Conservation (phyloP, 2,113 vertebrate species). For the Prolemur simus region DNA sequence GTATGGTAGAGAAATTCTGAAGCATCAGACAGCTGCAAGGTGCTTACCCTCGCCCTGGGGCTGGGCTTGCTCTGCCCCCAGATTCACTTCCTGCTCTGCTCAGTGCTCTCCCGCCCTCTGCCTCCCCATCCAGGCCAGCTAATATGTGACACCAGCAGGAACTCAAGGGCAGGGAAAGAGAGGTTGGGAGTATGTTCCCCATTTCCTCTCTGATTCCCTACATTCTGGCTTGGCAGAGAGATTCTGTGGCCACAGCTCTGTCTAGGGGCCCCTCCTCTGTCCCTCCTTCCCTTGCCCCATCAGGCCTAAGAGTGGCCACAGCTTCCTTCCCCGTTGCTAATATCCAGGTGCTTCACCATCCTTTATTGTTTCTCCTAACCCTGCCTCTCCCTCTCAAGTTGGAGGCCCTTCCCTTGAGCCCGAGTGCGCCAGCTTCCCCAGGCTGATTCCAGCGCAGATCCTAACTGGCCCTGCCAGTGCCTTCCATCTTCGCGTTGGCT, state of each 20-base stretch:
- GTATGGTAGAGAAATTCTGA: background rate
- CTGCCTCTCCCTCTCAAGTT: background rate
- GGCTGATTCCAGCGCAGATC: background rate
- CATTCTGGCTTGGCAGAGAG: background rate
- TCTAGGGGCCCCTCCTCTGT: background rate
- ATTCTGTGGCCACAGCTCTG: background rate
- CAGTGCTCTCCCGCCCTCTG: no score
- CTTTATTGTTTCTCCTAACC: background rate
- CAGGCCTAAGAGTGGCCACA: background rate
- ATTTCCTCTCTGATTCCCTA: background rate
- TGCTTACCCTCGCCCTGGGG: background rate
- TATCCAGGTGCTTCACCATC: background rate
- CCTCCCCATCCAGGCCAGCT: background rate
- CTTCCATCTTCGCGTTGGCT: background rate
- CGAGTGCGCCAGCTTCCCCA: background rate
- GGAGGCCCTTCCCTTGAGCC: background rate
- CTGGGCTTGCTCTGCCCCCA: background rate
- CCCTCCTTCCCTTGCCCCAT: background rate
- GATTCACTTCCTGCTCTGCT: background rate
- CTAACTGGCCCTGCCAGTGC: background rate
- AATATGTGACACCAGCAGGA: background rate
- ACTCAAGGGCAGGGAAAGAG: background rate
- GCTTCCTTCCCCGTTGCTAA: background rate
- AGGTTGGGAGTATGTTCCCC: fast-evolving
- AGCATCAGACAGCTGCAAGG: background rate